Percentiles rank a stretch among this genome's conserved stretches.
phyloP scores from a whole-genome alignment of 2,888 invertebrate genomes.

The Heliconius erato region DNA sequence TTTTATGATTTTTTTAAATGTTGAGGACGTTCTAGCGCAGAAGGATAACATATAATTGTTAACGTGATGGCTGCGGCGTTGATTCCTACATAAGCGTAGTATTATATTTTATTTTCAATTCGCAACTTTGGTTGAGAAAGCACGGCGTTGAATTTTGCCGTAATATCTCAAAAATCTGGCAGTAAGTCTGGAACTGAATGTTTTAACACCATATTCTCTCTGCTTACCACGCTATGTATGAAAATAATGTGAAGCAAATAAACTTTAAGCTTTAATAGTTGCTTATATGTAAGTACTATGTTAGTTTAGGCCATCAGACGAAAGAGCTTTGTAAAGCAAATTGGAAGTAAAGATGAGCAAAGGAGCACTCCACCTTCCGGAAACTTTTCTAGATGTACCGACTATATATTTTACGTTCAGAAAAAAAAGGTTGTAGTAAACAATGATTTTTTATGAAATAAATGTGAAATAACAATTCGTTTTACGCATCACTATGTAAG shows the following conservation, averaged over 20 bases:
- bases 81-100: neutral
- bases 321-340: neutral
- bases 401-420: neutral
- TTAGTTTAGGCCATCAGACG: neutral
- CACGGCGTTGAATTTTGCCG: too few species aligned
- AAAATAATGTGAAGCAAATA: neutral
- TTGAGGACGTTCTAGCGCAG: neutral
- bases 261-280: neutral
- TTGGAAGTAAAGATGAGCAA: neutral
- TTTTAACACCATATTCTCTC: too few species aligned
- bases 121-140: neutral
- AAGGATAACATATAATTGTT: too few species aligned
- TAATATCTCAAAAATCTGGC: too few species aligned
- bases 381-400: neutral
- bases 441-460: too few species aligned
- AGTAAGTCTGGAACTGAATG: too few species aligned
- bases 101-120: neutral
- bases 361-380: neutral
- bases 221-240: too few species aligned
- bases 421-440: neutral
- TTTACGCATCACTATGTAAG: too few species aligned
- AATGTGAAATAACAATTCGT: too few species aligned
- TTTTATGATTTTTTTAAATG: neutral
- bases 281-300: neutral
- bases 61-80: neutral